A percentile compares a stretch with the other conserved stretches of the same genome.
Conservation (phyloP, 1,140 invertebrate species). For the Nephila pilipes region DNA sequence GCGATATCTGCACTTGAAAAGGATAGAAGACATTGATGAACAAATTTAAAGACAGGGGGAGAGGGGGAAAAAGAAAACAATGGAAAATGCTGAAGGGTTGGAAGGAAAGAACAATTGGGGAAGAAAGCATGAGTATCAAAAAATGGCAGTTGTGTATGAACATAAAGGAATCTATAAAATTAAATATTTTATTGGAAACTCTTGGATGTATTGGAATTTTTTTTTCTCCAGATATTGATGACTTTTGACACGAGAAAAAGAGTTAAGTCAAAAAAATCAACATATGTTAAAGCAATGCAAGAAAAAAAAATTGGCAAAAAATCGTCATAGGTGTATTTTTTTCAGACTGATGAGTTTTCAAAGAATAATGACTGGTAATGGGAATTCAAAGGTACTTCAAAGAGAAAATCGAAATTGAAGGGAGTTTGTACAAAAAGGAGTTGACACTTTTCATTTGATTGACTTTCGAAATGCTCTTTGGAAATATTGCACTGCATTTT, state of each 20-base stretch:
- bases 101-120: neutral
- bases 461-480: neutral
- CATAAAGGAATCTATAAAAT: neutral
- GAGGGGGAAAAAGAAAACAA: neutral
- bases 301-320: neutral
- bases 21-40: constrained; percentile 49
- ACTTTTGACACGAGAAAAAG: neutral
- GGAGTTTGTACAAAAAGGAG: neutral
- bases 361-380: neutral
- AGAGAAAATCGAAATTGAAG: neutral
- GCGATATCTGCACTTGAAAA: constrained; percentile 35
- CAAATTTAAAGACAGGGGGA: neutral
- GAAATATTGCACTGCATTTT: neutral
- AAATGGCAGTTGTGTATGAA: neutral
- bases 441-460: neutral
- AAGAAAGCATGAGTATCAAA: neutral
- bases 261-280: neutral
- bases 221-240: neutral
- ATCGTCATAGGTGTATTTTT: neutral
- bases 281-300: neutral
- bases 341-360: neutral
- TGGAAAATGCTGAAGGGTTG: neutral
- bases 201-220: neutral
- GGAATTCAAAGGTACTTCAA: neutral
- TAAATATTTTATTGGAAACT: neutral